phyloP scores from a whole-genome alignment of 2,113 vertebrate genomes.

The Puma concolor region DNA sequence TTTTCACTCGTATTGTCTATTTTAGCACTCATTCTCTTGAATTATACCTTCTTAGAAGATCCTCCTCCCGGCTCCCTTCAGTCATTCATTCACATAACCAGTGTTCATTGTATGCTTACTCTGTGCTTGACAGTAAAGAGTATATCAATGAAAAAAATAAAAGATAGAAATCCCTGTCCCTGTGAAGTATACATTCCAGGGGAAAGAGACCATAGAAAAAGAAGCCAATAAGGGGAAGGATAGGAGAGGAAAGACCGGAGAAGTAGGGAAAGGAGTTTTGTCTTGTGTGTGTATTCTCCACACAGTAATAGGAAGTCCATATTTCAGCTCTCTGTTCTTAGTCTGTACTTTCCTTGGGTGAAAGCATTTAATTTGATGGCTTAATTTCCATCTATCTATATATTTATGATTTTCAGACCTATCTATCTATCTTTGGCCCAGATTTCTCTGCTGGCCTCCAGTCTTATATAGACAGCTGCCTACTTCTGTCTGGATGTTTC shows the following conservation, averaged over 20 bases:
- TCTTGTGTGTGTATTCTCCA: not conserved
- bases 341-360: not conserved
- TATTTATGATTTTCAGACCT: not conserved
- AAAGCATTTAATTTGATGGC: not conserved
- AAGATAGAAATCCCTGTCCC: not conserved
- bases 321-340: not conserved
- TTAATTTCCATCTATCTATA: not conserved
- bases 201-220: not conserved
- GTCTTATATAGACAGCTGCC: not conserved
- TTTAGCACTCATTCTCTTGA: not conserved
- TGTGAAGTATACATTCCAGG: not conserved
- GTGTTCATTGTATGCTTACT: not conserved
- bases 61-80: not conserved
- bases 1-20: not conserved
- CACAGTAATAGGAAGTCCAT: not conserved
- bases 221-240: too few species aligned
- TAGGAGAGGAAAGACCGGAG: too few species aligned
- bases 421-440: not conserved
- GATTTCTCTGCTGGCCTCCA: constrained; percentile 11
- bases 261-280: not conserved
- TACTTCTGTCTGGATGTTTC: not conserved
- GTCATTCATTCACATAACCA: not conserved
- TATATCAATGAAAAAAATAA: not conserved
- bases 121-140: not conserved
- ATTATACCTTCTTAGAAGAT: not conserved